Evolutionary conservation across 1,140 invertebrate genomes (phyloP).

Genomic region (Tachypleus tridentatus): DNA sequence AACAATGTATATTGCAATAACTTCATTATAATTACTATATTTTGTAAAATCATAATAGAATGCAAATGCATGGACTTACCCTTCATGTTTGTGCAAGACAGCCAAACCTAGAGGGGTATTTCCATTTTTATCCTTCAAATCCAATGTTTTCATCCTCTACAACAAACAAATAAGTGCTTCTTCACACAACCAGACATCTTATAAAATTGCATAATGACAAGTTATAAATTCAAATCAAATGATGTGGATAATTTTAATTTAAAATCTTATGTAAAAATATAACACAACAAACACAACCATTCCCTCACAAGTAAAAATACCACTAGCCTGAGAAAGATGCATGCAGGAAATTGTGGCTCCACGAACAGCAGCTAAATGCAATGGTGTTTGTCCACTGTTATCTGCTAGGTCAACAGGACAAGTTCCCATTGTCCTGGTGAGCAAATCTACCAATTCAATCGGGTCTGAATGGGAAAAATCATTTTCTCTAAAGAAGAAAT

Average conservation of each 20-base stretch:
- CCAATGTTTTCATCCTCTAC: constrained; percentile 31
- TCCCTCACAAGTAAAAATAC: too few species aligned
- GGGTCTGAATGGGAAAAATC: constrained; percentile 31
- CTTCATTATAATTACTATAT: too few species aligned
- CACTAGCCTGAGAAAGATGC: constrained; percentile 20
- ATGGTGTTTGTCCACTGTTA: constrained; percentile 32
- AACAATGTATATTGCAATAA: too few species aligned
- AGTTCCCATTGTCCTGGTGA: constrained; percentile 30
- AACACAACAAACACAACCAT: too few species aligned
- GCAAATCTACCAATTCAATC: constrained; percentile 35
- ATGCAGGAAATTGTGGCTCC: constrained; percentile 39
- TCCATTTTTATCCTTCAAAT: constrained; percentile 34
- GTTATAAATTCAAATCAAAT: too few species aligned
- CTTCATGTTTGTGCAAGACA: constrained; percentile 36
- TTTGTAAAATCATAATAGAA: too few species aligned
- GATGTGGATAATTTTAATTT: too few species aligned
- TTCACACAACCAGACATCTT: too few species aligned
- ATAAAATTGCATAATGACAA: too few species aligned
- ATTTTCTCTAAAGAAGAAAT: too few species aligned
- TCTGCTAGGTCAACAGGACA: constrained; percentile 33
- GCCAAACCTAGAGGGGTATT: constrained; percentile 40
- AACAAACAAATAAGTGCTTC: constrained; percentile 7
- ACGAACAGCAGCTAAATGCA: constrained; percentile 38
- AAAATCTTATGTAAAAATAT: too few species aligned
- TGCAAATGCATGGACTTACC: constrained; percentile 24